Percentiles rank a stretch among this genome's conserved stretches.
phyloP scores from a whole-genome alignment of 2,888 invertebrate genomes.

The Dryococelus australis region DNA sequence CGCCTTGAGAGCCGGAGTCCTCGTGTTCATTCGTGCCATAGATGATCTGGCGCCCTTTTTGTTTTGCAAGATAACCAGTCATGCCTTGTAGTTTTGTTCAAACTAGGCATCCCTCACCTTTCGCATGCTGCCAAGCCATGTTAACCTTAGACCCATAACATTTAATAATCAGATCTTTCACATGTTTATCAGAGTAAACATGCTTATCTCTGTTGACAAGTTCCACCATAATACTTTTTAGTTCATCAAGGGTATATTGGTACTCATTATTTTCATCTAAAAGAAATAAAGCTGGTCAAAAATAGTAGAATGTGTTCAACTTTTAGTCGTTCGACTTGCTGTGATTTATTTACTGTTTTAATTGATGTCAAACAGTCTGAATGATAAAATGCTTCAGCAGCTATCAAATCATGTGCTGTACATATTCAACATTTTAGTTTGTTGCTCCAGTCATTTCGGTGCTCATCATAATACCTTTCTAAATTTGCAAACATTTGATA shows the following conservation, averaged over 20 bases:
- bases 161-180: slow-evolving; percentile 19
- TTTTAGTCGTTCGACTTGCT: neutral
- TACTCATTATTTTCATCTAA: slow-evolving; percentile 20
- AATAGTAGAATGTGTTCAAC: neutral
- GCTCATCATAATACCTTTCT: slow-evolving; percentile 16
- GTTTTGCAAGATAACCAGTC: too few species aligned
- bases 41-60: too few species aligned
- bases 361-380: slow-evolving; percentile 24
- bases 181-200: slow-evolving; percentile 24
- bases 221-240: neutral
- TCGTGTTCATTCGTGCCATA: too few species aligned
- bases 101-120: too few species aligned
- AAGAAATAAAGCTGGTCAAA: neutral
- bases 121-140: too few species aligned
- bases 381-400: slow-evolving; percentile 6
- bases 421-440: neutral
- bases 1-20: too few species aligned
- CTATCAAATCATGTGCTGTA: slow-evolving; percentile 17
- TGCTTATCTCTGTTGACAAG: neutral
- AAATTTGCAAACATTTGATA: slow-evolving; percentile 18
- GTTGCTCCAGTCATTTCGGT: neutral
- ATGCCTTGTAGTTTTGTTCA: too few species aligned
- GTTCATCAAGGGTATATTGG: slow-evolving; percentile 12
- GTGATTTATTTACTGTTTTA: slow-evolving; percentile 9
- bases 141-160: slow-evolving; percentile 4